Conservation (phyloP, 2,797 vertebrate species). For the Arctocebus calabarensis region DNA sequence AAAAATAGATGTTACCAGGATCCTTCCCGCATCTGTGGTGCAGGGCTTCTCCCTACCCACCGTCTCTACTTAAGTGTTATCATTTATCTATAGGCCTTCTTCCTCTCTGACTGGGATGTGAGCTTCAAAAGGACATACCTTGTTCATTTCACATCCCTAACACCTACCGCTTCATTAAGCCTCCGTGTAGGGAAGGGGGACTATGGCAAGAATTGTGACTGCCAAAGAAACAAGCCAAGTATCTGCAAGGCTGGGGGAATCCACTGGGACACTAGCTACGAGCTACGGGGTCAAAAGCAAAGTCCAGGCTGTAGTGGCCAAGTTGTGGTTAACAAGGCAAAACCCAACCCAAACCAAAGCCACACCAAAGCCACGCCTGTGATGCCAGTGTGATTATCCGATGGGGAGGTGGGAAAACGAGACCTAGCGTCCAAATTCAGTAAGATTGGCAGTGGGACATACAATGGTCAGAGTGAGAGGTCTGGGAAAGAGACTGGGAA, state of each 20-base stretch:
- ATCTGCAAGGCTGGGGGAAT: neutral
- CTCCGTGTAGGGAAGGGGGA: neutral
- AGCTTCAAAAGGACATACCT: neutral
- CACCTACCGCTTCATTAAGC: neutral
- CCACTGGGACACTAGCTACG: neutral
- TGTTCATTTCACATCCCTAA: neutral
- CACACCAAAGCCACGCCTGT: neutral
- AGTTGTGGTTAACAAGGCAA: neutral
- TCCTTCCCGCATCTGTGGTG: neutral
- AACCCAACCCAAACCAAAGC: slow-evolving; percentile 18
- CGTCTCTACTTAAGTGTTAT: neutral
- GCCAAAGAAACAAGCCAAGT: neutral
- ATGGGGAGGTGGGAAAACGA: neutral
- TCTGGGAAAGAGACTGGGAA: neutral
- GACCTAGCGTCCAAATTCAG: neutral
- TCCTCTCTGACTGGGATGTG: neutral
- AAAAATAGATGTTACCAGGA: neutral
- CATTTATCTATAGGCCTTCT: neutral
- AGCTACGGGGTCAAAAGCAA: neutral
- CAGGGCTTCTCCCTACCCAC: too few relatives aligned
- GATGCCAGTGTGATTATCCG: neutral
- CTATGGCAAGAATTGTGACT: too few relatives aligned
- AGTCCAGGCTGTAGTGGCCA: neutral
- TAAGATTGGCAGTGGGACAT: neutral
- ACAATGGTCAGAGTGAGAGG: neutral